Base-by-base conservation (phyloP, 2,797 vertebrate genomes). In the Phrynocephalus guinanensis region DNA sequence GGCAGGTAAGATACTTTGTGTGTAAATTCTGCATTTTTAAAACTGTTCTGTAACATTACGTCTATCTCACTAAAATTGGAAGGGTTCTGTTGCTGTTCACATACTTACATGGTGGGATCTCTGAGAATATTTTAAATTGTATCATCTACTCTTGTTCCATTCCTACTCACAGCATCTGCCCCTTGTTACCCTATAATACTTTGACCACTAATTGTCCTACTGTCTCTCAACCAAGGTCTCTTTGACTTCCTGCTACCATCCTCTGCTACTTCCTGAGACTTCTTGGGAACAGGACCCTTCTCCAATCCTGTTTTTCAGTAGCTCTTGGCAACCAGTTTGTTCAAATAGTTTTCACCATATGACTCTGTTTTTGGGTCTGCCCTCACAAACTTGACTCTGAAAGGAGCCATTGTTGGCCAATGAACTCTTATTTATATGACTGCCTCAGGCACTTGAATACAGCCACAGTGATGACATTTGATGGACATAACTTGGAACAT, bases 1-100 rank as follows among this genome's bases (percentile, higher is more conserved):
- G 96, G 98, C 98, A 98, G 98, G 97, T 98, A 97, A 70, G 95
- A 93, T 93, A 84, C 82, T 91, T 83, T 79, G 48, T 89, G 90
- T 80, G 50, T 88, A 90, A 87, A 86, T 2, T 86, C 44, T 89
- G 79, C 80, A 85, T 83, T 87, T 88, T 90, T 68, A 63, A 26
- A 82, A 80, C 85, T 83, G 9, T 92, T 93, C n/a, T 93, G 77
- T 77, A 84, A 52, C 79, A 6, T 82, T 56, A 9, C 63, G 26
- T 33, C 56, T 92, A n/a, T 76, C 38, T 68, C 79, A 85, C 26
- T 93, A 88, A 92, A 73, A 15, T 82, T 38, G 90, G 15, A 0
- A 76, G 77, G 16, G 80, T 89, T 50, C 38, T 79, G 89, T 79
- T 66, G 26, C n/a, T 15, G 68, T 79, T 83, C 87, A 72, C 56